Conservation (phyloP, 1,140 invertebrate species). For the Acromyrmex heyeri region DNA sequence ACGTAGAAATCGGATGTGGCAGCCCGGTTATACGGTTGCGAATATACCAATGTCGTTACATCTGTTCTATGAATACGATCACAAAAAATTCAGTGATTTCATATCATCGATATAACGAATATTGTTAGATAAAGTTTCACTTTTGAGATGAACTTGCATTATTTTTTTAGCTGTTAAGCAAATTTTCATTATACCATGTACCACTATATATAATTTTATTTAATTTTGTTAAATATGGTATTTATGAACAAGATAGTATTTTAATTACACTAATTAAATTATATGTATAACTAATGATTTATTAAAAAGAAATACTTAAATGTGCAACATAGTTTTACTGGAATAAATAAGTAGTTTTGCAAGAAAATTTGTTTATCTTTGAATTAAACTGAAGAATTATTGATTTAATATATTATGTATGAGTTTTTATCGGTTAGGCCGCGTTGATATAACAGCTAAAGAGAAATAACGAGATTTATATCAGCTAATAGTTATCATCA, state of each 20-base stretch:
- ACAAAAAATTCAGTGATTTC: slow-evolving; percentile 3
- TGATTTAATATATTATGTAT: slow-evolving; percentile 29
- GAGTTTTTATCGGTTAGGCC: background rate
- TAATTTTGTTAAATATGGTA: background rate
- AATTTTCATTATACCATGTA: background rate
- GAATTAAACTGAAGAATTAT: background rate
- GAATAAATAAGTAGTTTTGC: background rate
- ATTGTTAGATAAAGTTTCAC: background rate
- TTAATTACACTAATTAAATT: too few species aligned
- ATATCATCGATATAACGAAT: background rate
- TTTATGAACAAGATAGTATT: background rate
- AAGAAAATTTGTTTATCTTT: background rate
- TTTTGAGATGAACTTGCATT: background rate
- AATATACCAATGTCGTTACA: slow-evolving; percentile 37
- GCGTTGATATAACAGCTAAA: slow-evolving; percentile 10
- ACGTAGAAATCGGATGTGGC: slow-evolving; percentile 48
- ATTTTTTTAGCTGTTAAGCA: background rate
- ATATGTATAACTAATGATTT: background rate
- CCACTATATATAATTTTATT: background rate
- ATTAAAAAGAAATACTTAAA: background rate
- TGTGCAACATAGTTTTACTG: background rate
- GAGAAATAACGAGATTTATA: slow-evolving; percentile 53
- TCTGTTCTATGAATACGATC: slow-evolving; percentile 3
- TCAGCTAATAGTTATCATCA: slow-evolving; percentile 60
- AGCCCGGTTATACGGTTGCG: background rate